Evolutionary conservation across 2,888 invertebrate species (phyloP), one percentile per base, ranked within the genome.

Genomic region (Folsomia manolachei): DNA sequence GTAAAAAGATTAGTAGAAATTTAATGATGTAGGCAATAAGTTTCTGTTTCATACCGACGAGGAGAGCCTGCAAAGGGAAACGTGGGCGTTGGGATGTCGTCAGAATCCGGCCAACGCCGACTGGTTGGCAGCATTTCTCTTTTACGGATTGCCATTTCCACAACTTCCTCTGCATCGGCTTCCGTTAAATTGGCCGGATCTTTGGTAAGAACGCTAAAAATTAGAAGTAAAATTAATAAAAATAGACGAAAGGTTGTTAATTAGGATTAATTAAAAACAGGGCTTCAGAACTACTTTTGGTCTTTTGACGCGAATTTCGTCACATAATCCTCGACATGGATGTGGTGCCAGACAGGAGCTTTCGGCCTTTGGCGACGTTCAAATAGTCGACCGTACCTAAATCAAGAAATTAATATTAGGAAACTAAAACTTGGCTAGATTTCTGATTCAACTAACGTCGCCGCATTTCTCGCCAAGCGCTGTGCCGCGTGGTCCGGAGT

Each of bases 51-150:
- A 2, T 78, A 64, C 24, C 63, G 73, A 1, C 52, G 61, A 24
- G 27, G 39, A n/a, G 71, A 70, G 0, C 27, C 27, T 4, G 69
- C 66, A 61, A 73, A 75, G 7, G 76, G 76, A 25, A 71, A 71
- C 2, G 68, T 71, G 51, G 75, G 72, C 2, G 76, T 73, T 24
- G 74, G 71, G 65, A 78, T 71, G 27, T 75, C 76, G 23, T 63
- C 71, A 19, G 71, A 70, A 19, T 78, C 71, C 2, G 76, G 77
- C 70, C 71, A 74, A 25, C 76, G 62, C 61, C 39, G 23, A 2
- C 0, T 63, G 67, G 11, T 66, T 14, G 39, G 24, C 27, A 73
- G 26, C n/a, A 60, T 73, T 39, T 67, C 39, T 24, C 75, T 63
- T 27, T 73, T 73, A 27, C 66, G 56, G 11, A 75, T 39, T 14